A percentile compares a stretch with the other conserved stretches of the same genome.
Evolutionary conservation across 2,888 invertebrate genomes (phyloP).

Genomic region (Ashinkailepas kermadecensis): DNA sequence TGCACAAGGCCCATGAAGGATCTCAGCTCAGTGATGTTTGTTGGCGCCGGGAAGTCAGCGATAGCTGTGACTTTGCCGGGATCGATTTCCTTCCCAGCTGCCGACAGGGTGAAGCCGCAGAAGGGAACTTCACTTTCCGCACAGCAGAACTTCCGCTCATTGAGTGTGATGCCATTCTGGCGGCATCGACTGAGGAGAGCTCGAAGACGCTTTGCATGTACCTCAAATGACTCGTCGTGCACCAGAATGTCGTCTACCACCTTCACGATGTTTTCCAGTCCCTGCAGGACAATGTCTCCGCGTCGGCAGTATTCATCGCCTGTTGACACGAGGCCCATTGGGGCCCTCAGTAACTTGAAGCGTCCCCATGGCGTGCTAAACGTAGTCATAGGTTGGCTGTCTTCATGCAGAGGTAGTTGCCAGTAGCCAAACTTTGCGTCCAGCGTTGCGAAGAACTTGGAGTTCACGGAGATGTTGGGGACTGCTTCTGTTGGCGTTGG

Average conservation of each 20-base stretch:
- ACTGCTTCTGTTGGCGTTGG: too few relatives aligned
- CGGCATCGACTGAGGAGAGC: slow-evolving; percentile 8
- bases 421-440: too few relatives aligned
- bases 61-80: not conserved
- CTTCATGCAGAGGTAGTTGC: not conserved
- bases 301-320: slow-evolving; percentile 22
- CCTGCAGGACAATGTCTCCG: slow-evolving; percentile 25
- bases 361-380: slow-evolving; percentile 15
- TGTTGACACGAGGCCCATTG: slow-evolving; percentile 7
- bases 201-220: not conserved
- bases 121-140: not conserved
- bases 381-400: not conserved
- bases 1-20: not conserved
- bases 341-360: slow-evolving; percentile 6
- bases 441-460: too few relatives aligned
- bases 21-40: not conserved
- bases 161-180: slow-evolving; percentile 22
- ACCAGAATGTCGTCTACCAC: slow-evolving; percentile 23
- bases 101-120: slow-evolving; percentile 12
- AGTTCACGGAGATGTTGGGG: too few relatives aligned
- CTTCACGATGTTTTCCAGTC: slow-evolving; percentile 21
- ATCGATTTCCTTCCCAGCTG: not conserved
- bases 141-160: slow-evolving; percentile 9
- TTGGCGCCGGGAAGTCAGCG: not conserved
- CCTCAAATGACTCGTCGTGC: not conserved